Evolutionary conservation across 2,888 invertebrate species (phyloP), one percentile per base, ranked within the genome.

Genomic region (Athrips mouffetella): DNA sequence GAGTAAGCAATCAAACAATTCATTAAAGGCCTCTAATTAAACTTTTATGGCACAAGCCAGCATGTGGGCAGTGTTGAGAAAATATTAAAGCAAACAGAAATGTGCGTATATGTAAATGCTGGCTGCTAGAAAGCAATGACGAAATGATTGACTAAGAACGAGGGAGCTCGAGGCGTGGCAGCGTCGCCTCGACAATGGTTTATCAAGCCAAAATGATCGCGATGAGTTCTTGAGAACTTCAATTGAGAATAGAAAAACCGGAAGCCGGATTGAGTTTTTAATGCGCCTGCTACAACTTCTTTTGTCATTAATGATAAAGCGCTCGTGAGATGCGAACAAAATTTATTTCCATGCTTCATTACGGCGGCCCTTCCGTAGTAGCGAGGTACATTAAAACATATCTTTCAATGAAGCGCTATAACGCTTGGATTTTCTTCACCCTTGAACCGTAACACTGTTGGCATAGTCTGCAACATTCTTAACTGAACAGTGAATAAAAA

Each of bases 11-110:
- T 44, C 44, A 53, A 61, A 57, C 52, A 52, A 48, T 54, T 51
- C 49, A 50, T 53, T 52, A 49, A 50, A 40, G 40, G 46, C 49
- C 37, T 51, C 40, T 55, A 54, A 56, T 61, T 58, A 58, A 53
- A 49, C 50, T 33, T 30, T 49, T 50, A 40, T 48, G 37, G 39
- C 41, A 30, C 8, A 8, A 30, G 45, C 16, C 39, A 13, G 54
- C 46, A 59, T 54, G 58, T 55, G 53, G 57, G 58, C 49, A 52
- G 58, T 60, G 62, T 62, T 68, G 83, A 72, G 86, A 87, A 86
- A 87, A 81, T 82, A 69, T 63, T 69, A 74, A 66, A 75, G 65
- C 70, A 86, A 85, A 88, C 83, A 84, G 70, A 79, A 73, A 76
- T 70, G 68, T 74, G 75, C 73, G 76, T 76, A 67, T 74, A 80